phyloP scores from a whole-genome alignment of 2,113 vertebrate species.

The Macquaria ambigua region DNA sequence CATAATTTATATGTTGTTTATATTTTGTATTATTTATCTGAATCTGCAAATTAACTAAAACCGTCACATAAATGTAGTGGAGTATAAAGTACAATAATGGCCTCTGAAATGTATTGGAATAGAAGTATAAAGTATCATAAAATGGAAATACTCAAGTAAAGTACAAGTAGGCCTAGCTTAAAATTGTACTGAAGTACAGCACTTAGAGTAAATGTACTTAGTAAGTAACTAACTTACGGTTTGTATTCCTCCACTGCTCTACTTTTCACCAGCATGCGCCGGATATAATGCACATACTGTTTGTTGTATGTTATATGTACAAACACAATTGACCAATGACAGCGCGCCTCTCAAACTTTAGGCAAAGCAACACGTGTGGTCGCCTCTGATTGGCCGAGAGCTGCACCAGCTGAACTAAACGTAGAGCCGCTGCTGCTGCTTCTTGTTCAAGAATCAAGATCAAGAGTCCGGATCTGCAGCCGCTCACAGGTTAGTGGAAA shows the following conservation, averaged over 20 bases:
- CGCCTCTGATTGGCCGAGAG: conserved; percentile 73
- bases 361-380: conserved; percentile 23
- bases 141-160: neutral
- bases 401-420: conserved; percentile 25
- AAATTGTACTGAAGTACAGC: neutral
- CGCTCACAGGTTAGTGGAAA: conserved; percentile 74
- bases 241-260: neutral
- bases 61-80: too few relatives aligned
- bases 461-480: conserved; percentile 48
- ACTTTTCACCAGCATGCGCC: neutral
- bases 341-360: conserved; percentile 46
- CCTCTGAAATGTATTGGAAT: too few relatives aligned
- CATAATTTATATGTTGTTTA: too few relatives aligned
- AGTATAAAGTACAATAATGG: too few relatives aligned
- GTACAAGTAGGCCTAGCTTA: neutral
- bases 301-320: too few relatives aligned
- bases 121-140: neutral
- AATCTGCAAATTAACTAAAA: too few relatives aligned
- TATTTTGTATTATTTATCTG: too few relatives aligned
- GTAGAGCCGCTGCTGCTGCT: conserved; percentile 14
- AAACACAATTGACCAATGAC: conserved; percentile 65
- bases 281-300: neutral
- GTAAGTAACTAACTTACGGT: too few relatives aligned
- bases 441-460: conserved; percentile 41
- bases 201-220: neutral